These are phyloP conservation scores for Micrastur ruficollis DNA, from an alignment of 2,797 vertebrate genomes.

Conservation along the genomic window DNA sequence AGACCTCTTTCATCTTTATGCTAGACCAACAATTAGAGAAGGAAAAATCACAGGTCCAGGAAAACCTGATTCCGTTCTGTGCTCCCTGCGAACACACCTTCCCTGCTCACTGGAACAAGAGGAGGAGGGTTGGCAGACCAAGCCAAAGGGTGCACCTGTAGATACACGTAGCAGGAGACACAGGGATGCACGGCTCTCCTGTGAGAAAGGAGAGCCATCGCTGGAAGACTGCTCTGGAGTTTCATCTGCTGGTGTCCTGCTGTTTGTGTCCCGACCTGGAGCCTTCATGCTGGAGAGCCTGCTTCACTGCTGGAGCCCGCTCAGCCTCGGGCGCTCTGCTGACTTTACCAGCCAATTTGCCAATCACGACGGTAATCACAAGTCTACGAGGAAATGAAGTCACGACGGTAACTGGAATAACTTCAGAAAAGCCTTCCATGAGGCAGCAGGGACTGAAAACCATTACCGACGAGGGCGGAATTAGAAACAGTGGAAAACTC, in stretches of 20 bases:
- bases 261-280: background rate
- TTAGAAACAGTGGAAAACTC: background rate
- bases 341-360: background rate
- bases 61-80: background rate
- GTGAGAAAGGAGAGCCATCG: background rate
- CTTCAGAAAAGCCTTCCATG: background rate
- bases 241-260: background rate
- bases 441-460: background rate
- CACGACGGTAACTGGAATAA: background rate
- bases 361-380: background rate
- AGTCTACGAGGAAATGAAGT: background rate
- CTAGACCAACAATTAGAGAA: background rate
- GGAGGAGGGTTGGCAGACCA: background rate
- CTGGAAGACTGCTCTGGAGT: background rate
- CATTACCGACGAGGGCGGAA: background rate
- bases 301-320: background rate
- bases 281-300: background rate
- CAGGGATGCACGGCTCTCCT: background rate
- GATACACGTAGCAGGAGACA: rapidly evolving
- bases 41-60: background rate
- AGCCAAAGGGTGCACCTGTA: background rate
- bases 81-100: background rate
- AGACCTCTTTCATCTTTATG: background rate
- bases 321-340: background rate
- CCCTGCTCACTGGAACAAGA: background rate